These are phyloP conservation scores for Ommatoiulus sabulosus DNA, from an alignment of 2,888 invertebrate genomes.

Conservation along the genomic window DNA sequence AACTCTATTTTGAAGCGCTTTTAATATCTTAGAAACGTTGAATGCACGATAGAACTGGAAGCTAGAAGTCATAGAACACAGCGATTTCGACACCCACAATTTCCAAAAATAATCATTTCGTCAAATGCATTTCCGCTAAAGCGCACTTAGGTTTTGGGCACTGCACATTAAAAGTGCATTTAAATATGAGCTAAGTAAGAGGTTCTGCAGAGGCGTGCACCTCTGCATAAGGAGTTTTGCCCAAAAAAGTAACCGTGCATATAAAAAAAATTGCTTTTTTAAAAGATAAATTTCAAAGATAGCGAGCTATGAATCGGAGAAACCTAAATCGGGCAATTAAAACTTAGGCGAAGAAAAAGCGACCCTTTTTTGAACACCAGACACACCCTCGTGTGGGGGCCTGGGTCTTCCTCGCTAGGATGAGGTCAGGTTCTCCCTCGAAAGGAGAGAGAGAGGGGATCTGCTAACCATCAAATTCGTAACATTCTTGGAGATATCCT, in stretches of 20 bases:
- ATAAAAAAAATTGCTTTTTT: not conserved
- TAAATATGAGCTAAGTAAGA: not conserved
- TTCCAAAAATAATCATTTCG: not conserved
- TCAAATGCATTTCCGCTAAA: not conserved
- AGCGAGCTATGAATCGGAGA: conserved; percentile 16
- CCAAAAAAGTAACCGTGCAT: not conserved
- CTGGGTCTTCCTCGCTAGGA: not conserved
- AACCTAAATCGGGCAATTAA: conserved; percentile 21
- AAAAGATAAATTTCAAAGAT: not conserved
- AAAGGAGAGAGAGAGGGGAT: not conserved
- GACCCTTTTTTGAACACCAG: not conserved
- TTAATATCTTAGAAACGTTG: no score
- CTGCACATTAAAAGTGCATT: not conserved
- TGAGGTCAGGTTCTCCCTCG: not conserved
- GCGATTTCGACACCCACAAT: not conserved
- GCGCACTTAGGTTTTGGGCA: not conserved
- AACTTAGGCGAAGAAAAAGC: not conserved
- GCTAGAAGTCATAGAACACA: no score
- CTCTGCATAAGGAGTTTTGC: not conserved
- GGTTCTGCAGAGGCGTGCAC: not conserved
- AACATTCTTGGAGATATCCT: not conserved
- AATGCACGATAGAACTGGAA: no score
- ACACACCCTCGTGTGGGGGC: conserved; percentile 40
- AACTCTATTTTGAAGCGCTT: no score
- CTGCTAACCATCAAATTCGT: not conserved